These are phyloP conservation scores for Cosmia trapezina DNA, from an alignment of 2,888 invertebrate genomes.

Conservation along the genomic window DNA sequence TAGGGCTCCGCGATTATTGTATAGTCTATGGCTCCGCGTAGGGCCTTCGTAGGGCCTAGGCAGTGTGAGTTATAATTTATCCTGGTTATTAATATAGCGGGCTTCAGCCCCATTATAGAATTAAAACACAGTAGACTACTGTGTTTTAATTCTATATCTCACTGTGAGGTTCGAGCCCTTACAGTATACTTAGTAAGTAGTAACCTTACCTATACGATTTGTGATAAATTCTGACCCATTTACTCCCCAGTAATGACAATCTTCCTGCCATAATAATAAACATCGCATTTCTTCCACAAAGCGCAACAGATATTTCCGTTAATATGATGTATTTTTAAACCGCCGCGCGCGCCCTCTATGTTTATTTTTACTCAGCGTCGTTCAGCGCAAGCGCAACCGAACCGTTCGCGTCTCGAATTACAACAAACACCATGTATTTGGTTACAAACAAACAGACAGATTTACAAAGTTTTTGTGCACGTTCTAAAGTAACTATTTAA, in stretches of 20 bases:
- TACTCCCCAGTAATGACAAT: slow-evolving; percentile 5
- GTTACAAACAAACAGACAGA: slow-evolving; percentile 66
- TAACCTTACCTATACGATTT: background rate
- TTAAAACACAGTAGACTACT: too few species aligned
- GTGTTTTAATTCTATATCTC: too few species aligned
- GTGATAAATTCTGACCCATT: slow-evolving; percentile 28
- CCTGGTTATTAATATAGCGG: too few species aligned
- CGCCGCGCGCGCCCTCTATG: slow-evolving; percentile 61
- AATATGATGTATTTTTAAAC: slow-evolving; percentile 62
- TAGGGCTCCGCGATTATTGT: too few species aligned
- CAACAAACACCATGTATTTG: slow-evolving; percentile 65
- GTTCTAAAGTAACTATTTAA: slow-evolving; percentile 54
- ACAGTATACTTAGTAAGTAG: too few species aligned
- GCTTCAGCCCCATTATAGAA: too few species aligned
- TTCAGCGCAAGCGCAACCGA: slow-evolving; percentile 58
- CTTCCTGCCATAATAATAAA: slow-evolving; percentile 30
- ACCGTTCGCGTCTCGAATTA: slow-evolving; percentile 58
- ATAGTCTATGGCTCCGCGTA: too few species aligned
- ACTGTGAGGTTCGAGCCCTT: too few species aligned
- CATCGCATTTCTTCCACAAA: slow-evolving; percentile 41
- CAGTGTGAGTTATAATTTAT: too few species aligned
- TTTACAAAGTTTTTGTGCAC: slow-evolving; percentile 59
- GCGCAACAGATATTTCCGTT: slow-evolving; percentile 54
- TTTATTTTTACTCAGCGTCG: slow-evolving; percentile 65
- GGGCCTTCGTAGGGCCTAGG: too few species aligned